Percentiles rank a stretch among this genome's conserved stretches.
phyloP scores from a whole-genome alignment of 2,888 invertebrate genomes.

The Seira sanloemensis region DNA sequence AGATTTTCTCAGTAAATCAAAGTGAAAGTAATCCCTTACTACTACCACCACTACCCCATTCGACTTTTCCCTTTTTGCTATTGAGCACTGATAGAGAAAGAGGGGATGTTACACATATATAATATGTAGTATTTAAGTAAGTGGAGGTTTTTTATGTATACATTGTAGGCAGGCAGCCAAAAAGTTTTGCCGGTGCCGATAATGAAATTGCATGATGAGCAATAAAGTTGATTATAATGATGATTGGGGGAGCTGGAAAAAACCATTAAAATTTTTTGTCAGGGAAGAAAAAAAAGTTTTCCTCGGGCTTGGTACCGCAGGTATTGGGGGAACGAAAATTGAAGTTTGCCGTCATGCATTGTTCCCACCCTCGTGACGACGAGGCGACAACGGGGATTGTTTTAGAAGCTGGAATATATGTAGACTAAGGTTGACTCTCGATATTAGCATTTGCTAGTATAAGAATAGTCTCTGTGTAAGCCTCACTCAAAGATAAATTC shows the following conservation, averaged over 20 bases:
- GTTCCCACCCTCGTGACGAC: too few relatives aligned
- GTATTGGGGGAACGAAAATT: background rate
- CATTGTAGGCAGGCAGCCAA: background rate
- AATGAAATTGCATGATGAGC: constrained; percentile 52
- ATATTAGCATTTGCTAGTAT: too few relatives aligned
- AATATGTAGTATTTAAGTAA: background rate
- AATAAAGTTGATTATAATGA: constrained; percentile 63
- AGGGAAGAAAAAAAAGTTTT: background rate
- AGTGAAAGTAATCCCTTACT: background rate
- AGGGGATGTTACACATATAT: background rate
- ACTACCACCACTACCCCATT: too few relatives aligned
- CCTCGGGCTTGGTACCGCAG: background rate
- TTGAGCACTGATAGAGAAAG: background rate
- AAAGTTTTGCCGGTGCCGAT: background rate
- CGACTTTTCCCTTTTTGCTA: background rate
- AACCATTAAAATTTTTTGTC: constrained; percentile 53
- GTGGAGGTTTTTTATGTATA: background rate
- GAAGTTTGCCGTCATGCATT: background rate
- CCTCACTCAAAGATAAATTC: too few relatives aligned
- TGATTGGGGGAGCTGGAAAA: constrained; percentile 45
- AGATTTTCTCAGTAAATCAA: background rate
- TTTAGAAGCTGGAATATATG: background rate
- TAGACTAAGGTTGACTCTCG: too few relatives aligned
- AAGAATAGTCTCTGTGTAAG: too few relatives aligned
- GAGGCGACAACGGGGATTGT: background rate